Percentiles rank a stretch among this genome's conserved stretches.
Conservation (phyloP, 2,113 vertebrate genomes). For the Anguilla japonica region DNA sequence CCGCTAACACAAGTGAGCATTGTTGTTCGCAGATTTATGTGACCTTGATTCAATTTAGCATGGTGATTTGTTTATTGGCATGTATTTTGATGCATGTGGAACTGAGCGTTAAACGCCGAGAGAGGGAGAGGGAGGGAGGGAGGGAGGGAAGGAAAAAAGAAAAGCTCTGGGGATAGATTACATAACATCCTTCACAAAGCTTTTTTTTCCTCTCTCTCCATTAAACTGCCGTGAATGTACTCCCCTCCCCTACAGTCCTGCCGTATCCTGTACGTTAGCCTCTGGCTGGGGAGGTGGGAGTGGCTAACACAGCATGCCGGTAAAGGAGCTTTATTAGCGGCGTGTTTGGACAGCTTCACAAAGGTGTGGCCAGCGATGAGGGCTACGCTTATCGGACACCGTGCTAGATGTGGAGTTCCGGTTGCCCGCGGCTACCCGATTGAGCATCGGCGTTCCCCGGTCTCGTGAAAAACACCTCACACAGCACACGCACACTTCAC, state of each 20-base stretch:
- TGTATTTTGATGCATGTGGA: constrained; percentile 74
- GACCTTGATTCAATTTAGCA: constrained; percentile 72
- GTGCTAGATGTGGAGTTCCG: too few relatives aligned
- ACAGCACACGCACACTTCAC: neutral
- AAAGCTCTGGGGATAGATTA: constrained; percentile 67
- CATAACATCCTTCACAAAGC: constrained; percentile 71
- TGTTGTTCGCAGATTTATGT: constrained; percentile 72
- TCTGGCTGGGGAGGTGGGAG: constrained; percentile 57
- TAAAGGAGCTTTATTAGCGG: neutral
- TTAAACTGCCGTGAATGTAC: constrained; percentile 60
- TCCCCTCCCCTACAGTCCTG: constrained; percentile 43
- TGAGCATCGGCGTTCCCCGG: too few relatives aligned
- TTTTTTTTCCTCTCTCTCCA: constrained; percentile 63
- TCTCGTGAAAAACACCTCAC: neutral
- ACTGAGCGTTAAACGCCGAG: constrained; percentile 65
- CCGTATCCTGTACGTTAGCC: constrained; percentile 62
- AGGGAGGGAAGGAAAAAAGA: constrained; percentile 22
- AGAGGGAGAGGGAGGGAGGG: constrained; percentile 24
- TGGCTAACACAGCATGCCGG: neutral
- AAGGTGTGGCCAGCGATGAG: neutral
- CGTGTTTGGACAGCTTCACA: neutral
- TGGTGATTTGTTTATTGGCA: constrained; percentile 74
- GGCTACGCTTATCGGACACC: too few relatives aligned
- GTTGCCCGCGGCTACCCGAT: too few relatives aligned
- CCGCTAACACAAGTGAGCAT: constrained; percentile 65